Conservation (phyloP, 2,888 invertebrate genomes). For the Drosophila percnosoma region DNA sequence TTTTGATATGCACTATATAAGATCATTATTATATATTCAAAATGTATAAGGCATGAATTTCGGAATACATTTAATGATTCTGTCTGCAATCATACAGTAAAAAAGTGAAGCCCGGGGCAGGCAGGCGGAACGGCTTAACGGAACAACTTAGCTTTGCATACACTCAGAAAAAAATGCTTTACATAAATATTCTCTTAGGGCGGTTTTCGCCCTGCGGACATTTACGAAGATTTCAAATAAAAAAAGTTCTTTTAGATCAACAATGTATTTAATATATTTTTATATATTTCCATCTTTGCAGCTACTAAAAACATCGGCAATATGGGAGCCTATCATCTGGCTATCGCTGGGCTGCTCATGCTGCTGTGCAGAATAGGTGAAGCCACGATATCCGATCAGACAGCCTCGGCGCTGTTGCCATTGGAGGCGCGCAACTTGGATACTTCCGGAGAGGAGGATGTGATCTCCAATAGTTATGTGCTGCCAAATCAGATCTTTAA, state of each 20-base stretch:
- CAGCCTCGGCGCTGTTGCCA: constrained; percentile 76
- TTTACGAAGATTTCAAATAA: background rate
- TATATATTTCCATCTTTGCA: background rate
- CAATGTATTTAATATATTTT: background rate
- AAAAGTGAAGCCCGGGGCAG: too few relatives aligned
- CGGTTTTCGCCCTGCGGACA: background rate
- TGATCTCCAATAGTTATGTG: constrained; percentile 83
- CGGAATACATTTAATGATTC: background rate
- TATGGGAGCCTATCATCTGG: constrained; percentile 44
- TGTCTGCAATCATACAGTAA: too few relatives aligned
- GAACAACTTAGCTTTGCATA: background rate
- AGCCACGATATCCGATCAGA: constrained; percentile 38
- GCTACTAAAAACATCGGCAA: constrained; percentile 3
- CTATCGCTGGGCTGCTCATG: constrained; percentile 45
- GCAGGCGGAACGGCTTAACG: too few relatives aligned
- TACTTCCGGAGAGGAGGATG: constrained; percentile 81
- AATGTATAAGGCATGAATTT: background rate
- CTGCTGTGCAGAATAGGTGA: constrained; percentile 19
- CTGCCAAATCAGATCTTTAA: constrained; percentile 88
- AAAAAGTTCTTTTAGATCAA: background rate
- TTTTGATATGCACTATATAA: background rate
- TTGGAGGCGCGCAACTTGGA: constrained; percentile 79
- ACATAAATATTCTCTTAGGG: too few relatives aligned
- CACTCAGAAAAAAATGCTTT: background rate
- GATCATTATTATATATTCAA: too few relatives aligned